These are phyloP conservation scores for Scaptomyza montana DNA, from an alignment of 1,140 invertebrate genomes.

Conservation along the genomic window DNA sequence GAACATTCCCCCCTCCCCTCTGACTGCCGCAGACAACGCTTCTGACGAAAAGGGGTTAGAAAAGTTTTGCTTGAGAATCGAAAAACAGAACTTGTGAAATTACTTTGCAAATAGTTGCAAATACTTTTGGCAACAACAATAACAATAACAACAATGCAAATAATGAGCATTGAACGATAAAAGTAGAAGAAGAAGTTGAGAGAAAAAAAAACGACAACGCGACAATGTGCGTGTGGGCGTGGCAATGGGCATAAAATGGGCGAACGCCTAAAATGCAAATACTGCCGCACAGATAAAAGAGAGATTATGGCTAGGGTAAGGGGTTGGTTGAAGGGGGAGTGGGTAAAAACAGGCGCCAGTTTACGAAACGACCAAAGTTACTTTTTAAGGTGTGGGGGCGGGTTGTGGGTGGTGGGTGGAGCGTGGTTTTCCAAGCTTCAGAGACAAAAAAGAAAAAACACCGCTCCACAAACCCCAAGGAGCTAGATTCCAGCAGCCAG, in stretches of 20 bases:
- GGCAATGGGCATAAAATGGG: slow-evolving; percentile 8
- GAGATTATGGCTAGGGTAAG: slow-evolving; percentile 23
- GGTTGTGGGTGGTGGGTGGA: neutral
- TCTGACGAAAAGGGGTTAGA: neutral
- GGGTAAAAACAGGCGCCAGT: slow-evolving; percentile 1
- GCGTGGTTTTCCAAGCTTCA: neutral
- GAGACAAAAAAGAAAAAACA: neutral
- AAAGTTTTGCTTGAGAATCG: slow-evolving; percentile 53
- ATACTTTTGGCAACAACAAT: slow-evolving; percentile 34
- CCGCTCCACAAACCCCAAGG: neutral
- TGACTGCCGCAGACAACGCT: neutral
- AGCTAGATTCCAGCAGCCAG: neutral
- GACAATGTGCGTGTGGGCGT: slow-evolving; percentile 36
- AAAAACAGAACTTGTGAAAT: slow-evolving; percentile 70
- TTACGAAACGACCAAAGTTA: slow-evolving; percentile 33
- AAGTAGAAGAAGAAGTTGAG: slow-evolving; percentile 33
- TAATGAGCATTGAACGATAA: slow-evolving; percentile 70
- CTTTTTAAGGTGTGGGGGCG: neutral
- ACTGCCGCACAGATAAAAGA: slow-evolving; percentile 36
- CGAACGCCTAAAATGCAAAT: slow-evolving; percentile 32
- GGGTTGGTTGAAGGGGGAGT: slow-evolving; percentile 4
- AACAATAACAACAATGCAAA: slow-evolving; percentile 30
- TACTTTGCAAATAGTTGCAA: slow-evolving; percentile 69
- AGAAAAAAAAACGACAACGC: neutral
- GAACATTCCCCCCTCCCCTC: neutral